phyloP scores from a whole-genome alignment of 2,797 vertebrate genomes.

The Oryzias dopingdopingensis region DNA sequence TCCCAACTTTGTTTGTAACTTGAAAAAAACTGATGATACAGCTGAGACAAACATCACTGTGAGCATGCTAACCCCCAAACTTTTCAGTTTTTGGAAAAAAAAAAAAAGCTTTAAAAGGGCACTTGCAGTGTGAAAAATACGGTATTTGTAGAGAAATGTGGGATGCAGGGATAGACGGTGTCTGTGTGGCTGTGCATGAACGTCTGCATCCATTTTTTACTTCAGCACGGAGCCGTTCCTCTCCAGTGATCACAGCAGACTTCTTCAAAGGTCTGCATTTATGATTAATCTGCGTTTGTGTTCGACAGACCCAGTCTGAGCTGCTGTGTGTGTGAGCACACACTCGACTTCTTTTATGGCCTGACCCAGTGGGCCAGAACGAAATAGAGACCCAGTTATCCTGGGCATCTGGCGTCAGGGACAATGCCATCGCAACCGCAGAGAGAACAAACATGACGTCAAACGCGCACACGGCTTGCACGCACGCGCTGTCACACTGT shows the following conservation, averaged over 20 bases:
- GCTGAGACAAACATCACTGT: no score
- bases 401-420: conserved; percentile 73
- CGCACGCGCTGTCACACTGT: conserved; percentile 32
- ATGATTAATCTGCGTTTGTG: conserved; percentile 55
- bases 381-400: conserved; percentile 64
- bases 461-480: conserved; percentile 45
- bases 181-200: conserved; percentile 11
- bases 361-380: conserved; percentile 72
- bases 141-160: no score
- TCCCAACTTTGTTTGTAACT: no score
- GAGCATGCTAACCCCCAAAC: no score
- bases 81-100: no score
- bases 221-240: conserved; percentile 52
- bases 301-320: conserved; percentile 47
- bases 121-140: no score
- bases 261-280: conserved; percentile 69
- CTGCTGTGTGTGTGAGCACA: neutral
- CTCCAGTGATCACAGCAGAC: conserved; percentile 69
- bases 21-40: no score
- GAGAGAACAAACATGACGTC: conserved; percentile 75
- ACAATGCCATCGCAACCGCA: conserved; percentile 73
- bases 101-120: no score
- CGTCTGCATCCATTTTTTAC: conserved; percentile 47
- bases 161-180: neutral
- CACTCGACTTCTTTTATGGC: conserved; percentile 58